Conservation (phyloP, 1,140 invertebrate genomes). For the Bilobella aurantiaca region DNA sequence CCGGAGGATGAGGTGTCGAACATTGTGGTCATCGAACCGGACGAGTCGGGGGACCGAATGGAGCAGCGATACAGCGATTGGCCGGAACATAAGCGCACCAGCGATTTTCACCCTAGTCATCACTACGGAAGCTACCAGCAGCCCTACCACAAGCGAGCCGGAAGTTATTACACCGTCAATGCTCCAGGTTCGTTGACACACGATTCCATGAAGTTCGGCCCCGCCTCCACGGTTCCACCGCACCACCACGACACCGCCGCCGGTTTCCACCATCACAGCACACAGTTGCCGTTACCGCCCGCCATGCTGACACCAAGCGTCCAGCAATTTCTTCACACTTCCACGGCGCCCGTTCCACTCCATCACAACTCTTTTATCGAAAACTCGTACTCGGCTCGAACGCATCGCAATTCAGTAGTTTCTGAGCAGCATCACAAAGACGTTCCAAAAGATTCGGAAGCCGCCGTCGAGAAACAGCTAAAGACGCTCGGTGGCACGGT, state of each 20-base stretch:
- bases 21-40: conserved; percentile 32
- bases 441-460: neutral
- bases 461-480: neutral
- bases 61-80: neutral
- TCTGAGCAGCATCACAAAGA: neutral
- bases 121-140: neutral
- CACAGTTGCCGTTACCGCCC: neutral
- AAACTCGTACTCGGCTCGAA: no score
- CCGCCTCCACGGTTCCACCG: neutral
- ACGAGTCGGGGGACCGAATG: conserved; percentile 3
- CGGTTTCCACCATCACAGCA: neutral
- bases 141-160: neutral
- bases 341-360: neutral
- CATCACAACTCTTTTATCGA: no score
- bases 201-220: conserved; percentile 2
- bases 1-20: conserved; percentile 34
- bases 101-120: no score
- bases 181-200: neutral
- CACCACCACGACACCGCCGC: neutral
- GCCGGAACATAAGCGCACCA: no score
- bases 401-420: neutral
- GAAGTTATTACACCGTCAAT: neutral
- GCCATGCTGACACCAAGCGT: neutral
- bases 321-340: neutral
- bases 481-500: conserved; percentile 20